Evolutionary conservation across 1,140 invertebrate genomes (phyloP).

Genomic region (Ceratina calcarata): DNA sequence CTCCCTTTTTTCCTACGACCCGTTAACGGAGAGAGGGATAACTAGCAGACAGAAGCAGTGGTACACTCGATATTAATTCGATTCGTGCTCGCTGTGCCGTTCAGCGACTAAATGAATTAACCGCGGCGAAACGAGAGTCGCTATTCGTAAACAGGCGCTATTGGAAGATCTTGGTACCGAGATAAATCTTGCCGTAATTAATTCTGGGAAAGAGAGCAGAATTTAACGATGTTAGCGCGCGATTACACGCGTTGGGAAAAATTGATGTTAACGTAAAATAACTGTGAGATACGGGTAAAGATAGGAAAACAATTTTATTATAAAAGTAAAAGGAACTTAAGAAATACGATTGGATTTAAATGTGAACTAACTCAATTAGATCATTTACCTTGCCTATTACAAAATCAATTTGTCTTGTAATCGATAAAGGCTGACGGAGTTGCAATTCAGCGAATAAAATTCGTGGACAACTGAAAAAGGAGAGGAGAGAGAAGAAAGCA

Average conservation of each 20-base stretch:
- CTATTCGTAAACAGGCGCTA: constrained; percentile 40
- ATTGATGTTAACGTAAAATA: too few species aligned
- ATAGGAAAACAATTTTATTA: too few species aligned
- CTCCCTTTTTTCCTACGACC: constrained; percentile 42
- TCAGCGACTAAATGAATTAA: constrained; percentile 62
- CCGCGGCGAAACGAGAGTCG: constrained; percentile 52
- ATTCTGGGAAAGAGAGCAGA: background rate
- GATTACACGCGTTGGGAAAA: too few species aligned
- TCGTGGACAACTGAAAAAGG: background rate
- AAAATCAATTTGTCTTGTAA: background rate
- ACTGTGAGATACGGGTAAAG: too few species aligned
- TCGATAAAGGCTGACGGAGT: background rate
- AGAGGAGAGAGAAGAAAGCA: constrained; percentile 1
- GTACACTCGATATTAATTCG: constrained; percentile 64
- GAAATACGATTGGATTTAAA: background rate
- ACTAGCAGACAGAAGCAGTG: constrained; percentile 26
- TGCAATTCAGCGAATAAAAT: constrained; percentile 11
- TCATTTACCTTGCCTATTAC: background rate
- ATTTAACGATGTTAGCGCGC: background rate
- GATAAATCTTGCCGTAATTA: background rate
- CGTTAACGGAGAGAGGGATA: constrained; percentile 52
- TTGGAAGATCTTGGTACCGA: background rate
- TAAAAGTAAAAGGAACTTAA: too few species aligned
- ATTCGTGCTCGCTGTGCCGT: constrained; percentile 55
- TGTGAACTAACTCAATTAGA: background rate